Evolutionary conservation across 2,888 invertebrate genomes (phyloP).

Genomic region (Lapara coniferarum): DNA sequence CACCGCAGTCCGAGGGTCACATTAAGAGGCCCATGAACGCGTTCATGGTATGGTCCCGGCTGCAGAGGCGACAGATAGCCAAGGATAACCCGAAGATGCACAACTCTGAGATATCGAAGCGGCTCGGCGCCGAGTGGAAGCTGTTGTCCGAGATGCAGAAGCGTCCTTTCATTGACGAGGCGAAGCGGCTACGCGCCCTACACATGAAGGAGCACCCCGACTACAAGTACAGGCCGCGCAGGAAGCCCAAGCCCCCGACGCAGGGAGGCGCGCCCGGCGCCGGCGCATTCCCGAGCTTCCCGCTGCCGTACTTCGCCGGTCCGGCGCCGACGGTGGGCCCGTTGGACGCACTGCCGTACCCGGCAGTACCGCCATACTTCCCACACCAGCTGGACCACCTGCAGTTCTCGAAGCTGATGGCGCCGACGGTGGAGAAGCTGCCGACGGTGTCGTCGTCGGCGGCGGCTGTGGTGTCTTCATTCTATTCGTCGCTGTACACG

Average conservation of each 20-base stretch:
- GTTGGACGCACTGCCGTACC: slow-evolving; percentile 85
- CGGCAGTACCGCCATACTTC: slow-evolving; percentile 89
- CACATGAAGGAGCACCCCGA: slow-evolving; percentile 97
- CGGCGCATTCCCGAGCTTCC: slow-evolving; percentile 86
- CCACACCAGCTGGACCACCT: slow-evolving; percentile 88
- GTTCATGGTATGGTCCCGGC: slow-evolving; percentile 98
- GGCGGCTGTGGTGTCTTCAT: slow-evolving; percentile 86
- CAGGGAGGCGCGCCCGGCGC: slow-evolving; percentile 75
- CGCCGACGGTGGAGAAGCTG: slow-evolving; percentile 72
- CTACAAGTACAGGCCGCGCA: slow-evolving; percentile 93
- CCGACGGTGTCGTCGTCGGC: slow-evolving; percentile 76
- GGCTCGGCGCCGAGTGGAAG: slow-evolving; percentile 97
- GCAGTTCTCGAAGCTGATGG: slow-evolving; percentile 85
- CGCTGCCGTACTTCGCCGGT: slow-evolving; percentile 86
- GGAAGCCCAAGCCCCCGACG: slow-evolving; percentile 91
- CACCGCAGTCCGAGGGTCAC: slow-evolving; percentile 87
- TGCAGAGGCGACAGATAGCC: slow-evolving; percentile 95
- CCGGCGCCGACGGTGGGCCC: slow-evolving; percentile 83
- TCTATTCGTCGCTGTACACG: slow-evolving; percentile 87
- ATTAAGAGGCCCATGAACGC: slow-evolving; percentile 99
- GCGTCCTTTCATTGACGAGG: slow-evolving; percentile 97
- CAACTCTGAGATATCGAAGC: slow-evolving; percentile 94
- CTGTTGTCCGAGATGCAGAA: slow-evolving; percentile 93
- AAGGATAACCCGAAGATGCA: slow-evolving; percentile 97
- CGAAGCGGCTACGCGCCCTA: slow-evolving; percentile 92